phyloP scores from a whole-genome alignment of 2,888 invertebrate genomes.

The Limnephilus marmoratus region DNA sequence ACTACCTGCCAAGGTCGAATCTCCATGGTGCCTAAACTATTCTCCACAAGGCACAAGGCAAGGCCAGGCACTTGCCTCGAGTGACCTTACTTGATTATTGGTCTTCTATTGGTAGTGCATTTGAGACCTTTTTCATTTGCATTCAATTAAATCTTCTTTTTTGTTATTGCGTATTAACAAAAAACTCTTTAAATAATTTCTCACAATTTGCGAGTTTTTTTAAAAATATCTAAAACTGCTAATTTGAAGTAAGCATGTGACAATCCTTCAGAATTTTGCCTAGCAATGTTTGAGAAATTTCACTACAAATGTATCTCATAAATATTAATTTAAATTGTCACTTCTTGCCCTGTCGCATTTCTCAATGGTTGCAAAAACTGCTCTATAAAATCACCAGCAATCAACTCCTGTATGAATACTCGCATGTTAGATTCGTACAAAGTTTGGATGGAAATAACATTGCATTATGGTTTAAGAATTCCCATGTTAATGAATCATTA shows the following conservation, averaged over 20 bases:
- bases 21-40: neutral
- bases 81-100: neutral
- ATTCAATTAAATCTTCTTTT: neutral
- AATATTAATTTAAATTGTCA: neutral
- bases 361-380: neutral
- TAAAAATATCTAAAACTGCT: neutral
- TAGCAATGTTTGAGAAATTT: neutral
- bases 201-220: neutral
- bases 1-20: neutral
- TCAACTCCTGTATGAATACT: neutral
- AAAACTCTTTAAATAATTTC: neutral
- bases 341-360: neutral
- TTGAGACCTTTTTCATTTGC: neutral
- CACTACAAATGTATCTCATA: neutral
- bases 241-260: neutral
- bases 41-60: neutral
- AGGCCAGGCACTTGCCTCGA: neutral
- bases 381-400: neutral
- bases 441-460: neutral
- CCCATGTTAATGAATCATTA: neutral
- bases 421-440: neutral
- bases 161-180: neutral
- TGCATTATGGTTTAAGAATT: neutral
- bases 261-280: neutral
- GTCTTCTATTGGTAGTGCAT: conserved; percentile 2